These are phyloP conservation scores for Cynocephalus volans DNA, from an alignment of 2,113 vertebrate species.

Conservation along the genomic window DNA sequence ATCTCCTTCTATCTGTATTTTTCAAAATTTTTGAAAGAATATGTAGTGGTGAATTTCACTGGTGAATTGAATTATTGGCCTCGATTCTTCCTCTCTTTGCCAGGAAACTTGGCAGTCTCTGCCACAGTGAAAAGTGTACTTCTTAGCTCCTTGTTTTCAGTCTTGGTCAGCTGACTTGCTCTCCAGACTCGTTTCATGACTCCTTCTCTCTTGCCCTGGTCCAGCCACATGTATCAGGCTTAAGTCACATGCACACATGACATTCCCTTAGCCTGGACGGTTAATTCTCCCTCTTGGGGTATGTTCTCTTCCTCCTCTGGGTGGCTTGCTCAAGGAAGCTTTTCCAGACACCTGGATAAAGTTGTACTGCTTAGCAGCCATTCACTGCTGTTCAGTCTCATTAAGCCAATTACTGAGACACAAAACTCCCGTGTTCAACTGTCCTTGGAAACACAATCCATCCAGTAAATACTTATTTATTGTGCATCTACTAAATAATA, in stretches of 20 bases:
- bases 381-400: background rate
- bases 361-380: background rate
- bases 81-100: background rate
- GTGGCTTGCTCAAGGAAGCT: background rate
- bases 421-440: background rate
- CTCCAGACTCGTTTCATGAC: background rate
- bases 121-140: too few relatives aligned
- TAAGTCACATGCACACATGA: background rate
- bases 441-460: background rate
- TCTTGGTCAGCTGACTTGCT: background rate
- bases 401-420: background rate
- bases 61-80: background rate
- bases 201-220: background rate
- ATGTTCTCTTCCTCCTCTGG: background rate
- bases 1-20: background rate
- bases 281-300: background rate
- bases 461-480: background rate
- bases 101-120: background rate
- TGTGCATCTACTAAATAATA: background rate
- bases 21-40: background rate
- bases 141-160: background rate
- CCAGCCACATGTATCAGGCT: background rate
- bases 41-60: background rate
- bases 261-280: background rate
- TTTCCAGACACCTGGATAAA: background rate